phyloP scores from a whole-genome alignment of 2,888 invertebrate species.

The Philereme vetulata region DNA sequence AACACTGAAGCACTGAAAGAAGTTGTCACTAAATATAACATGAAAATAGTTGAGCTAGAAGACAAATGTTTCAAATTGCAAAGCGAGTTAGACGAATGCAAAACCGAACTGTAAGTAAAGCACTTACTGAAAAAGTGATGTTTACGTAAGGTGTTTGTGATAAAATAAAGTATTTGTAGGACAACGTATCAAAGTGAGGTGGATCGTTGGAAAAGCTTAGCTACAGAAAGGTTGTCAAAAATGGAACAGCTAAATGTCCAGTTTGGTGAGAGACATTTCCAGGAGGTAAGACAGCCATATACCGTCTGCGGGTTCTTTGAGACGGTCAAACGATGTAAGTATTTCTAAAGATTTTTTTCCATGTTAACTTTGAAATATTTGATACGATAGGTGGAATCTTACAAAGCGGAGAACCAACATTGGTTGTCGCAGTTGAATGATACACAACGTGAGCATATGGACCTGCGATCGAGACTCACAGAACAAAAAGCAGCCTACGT shows the following conservation, averaged over 20 bases:
- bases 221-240: conserved; percentile 86
- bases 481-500: conserved; percentile 69
- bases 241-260: conserved; percentile 85
- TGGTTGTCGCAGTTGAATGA: conserved; percentile 84
- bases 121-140: background rate
- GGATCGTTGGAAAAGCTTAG: conserved; percentile 86
- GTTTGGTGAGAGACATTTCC: conserved; percentile 85
- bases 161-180: conserved; percentile 46
- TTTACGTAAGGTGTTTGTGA: background rate
- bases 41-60: conserved; percentile 68
- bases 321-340: no score
- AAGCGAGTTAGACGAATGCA: conserved; percentile 70
- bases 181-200: conserved; percentile 65
- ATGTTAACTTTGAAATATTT: conserved; percentile 1
- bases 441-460: conserved; percentile 79
- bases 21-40: conserved; percentile 66
- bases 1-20: conserved; percentile 59
- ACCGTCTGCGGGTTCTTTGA: background rate
- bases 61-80: conserved; percentile 70
- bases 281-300: conserved; percentile 67
- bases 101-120: conserved; percentile 78
- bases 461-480: conserved; percentile 75
- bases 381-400: conserved; percentile 77
- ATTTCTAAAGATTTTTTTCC: background rate
- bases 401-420: conserved; percentile 86